Base-by-base conservation (phyloP, 2,888 invertebrate genomes). In the Platycheirus albimanus region DNA sequence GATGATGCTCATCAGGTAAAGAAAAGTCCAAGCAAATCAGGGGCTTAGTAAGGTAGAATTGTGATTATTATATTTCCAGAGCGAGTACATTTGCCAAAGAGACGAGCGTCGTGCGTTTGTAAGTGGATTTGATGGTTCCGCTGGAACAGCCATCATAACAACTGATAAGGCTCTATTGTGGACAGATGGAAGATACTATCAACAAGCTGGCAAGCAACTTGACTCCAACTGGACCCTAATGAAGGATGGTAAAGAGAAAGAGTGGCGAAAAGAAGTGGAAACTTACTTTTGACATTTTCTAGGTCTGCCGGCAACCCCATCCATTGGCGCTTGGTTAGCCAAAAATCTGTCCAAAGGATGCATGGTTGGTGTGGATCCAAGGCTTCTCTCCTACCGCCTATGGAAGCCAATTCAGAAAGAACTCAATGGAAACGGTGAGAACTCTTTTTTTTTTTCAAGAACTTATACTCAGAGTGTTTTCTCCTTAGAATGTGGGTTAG, bases 171-270 rank as follows among this genome's bases (percentile, higher is more conserved):
- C 97, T 0, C 91, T 95, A 2, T 90, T 99, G n/a, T 99, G 99
- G 99, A 99, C 99, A 0, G 99, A 99, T 91, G 99, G 99, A 0
- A 92, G 99, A 6, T 99, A 99, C 90, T 98, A 95, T 90, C 93
- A 96, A 24, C 99, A 99, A 92, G 98, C 98, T 0, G 92, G 92
- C 13, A 92, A 94, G 85, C 95, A 99, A 89, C 92, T 98, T 36
- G 97, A 97, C 89, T 88, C 92, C 0, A 92, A 93, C 47, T 99
- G 99, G 99, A 95, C 93, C 0, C 91, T 99, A 5, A 98, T 99
- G 98, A 98, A 96, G 89, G 94, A 95, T 88, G 94, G 94, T 91
- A 86, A 45, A 38, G 2, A 5, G 24, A 6, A 24, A 24, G 6
- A 6, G 24, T 24, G 6, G 7, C 30, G 7, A 33, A 33, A 33